Evolutionary conservation across 2,888 invertebrate species (phyloP).

Genomic region (Macropis europaea): DNA sequence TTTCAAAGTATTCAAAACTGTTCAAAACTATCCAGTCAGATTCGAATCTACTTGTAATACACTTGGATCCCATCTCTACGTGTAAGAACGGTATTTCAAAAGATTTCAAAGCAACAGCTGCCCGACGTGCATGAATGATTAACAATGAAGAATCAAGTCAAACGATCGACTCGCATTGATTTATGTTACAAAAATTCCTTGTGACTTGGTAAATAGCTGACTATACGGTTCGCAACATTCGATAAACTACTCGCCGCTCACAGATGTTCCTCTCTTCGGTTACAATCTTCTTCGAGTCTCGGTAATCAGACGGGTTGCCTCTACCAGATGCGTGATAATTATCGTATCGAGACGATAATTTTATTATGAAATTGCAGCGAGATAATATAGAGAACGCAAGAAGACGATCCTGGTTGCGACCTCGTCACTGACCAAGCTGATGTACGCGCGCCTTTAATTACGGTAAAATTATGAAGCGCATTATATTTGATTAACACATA

Average conservation of each 20-base stretch:
- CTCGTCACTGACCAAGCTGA: constrained; percentile 1
- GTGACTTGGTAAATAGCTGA: constrained; percentile 14
- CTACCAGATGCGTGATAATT: constrained; percentile 60
- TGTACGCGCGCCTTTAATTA: constrained; percentile 22
- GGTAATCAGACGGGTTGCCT: constrained; percentile 46
- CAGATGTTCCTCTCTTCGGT: constrained; percentile 29
- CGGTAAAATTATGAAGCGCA: constrained; percentile 9
- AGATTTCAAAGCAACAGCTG: background rate
- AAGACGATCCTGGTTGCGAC: background rate
- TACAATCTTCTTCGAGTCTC: constrained; percentile 31
- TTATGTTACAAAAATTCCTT: background rate
- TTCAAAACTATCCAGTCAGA: no score
- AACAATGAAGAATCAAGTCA: background rate
- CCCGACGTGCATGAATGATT: background rate
- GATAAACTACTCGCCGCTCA: constrained; percentile 30
- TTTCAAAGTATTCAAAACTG: no score
- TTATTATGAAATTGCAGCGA: constrained; percentile 53
- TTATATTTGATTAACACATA: background rate
- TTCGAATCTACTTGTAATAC: no score
- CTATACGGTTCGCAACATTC: constrained; percentile 14
- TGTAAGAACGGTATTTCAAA: no score
- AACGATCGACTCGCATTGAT: constrained; percentile 11
- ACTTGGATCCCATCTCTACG: no score
- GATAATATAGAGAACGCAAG: constrained; percentile 9
- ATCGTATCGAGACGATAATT: constrained; percentile 56